Base-by-base conservation (phyloP, 2,888 invertebrate species). In the Spialia ferax region DNA sequence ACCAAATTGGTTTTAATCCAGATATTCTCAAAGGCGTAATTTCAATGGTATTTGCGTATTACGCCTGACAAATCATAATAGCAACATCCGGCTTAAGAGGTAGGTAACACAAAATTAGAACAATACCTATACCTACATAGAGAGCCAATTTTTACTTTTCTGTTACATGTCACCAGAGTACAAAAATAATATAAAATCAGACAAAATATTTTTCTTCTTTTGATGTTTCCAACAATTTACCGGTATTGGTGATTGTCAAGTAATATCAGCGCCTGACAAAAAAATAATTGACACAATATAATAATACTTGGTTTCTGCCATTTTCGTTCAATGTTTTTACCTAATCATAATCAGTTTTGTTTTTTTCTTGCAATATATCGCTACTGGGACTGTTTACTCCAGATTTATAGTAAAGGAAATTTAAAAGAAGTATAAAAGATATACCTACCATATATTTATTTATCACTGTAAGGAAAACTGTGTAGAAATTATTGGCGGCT, bases 401-500 rank as follows among this genome's bases (percentile, higher is more conserved):
- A 29, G 29, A 29, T 7, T 7, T 29, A 29, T 5, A 0, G 29
- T 26, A 5, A 26, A 26, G 2, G 10, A 11, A 1, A 32, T 32
- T 32, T 32, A 11, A 32, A 32, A 32, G 10, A 11, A n/a, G n/a
- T n/a, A 32, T 32, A 8, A n/a, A 4, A 15, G 15, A 42, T 13
- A 42, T 1, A 45, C 18, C 5, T 45, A 18, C 45, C 13, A n/a
- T n/a, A 10, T 23, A 23, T 18, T 50, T 29, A 29, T 54, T 29
- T 0, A 22, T 23, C 5, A 22, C 15, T 15, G 0, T 29, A 45
- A 6, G n/a, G 48, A 50, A 59, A 66, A 23, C 59, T 66, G 65
- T 66, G 60, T 60, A 66, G 29, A 66, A 66, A 66, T 66, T 66
- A 66, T 66, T 66, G 66, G 60, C 66, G 54, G 52, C 66, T 60